These are phyloP conservation scores for Meloidogyne exigua DNA, from an alignment of 1,140 invertebrate species.

Conservation along the genomic window DNA sequence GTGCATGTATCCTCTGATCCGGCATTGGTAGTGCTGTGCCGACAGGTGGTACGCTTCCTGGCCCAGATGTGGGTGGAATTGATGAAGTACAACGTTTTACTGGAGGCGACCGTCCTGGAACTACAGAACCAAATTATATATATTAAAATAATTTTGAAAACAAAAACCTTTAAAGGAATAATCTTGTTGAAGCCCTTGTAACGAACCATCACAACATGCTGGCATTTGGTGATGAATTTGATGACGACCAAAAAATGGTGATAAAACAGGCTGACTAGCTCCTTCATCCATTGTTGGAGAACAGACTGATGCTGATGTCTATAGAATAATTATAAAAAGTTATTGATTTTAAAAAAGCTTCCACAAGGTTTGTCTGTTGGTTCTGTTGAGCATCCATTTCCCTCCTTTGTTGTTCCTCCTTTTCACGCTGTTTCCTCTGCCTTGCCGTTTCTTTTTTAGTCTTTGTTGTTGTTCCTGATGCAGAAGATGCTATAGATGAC, in stretches of 20 bases:
- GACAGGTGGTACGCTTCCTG: neutral
- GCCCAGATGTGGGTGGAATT: conserved; percentile 6
- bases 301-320: neutral
- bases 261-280: neutral
- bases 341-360: neutral
- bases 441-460: conserved; percentile 17
- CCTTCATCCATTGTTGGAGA: neutral
- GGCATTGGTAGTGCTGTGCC: conserved; percentile 12
- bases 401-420: conserved; percentile 11
- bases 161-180: conserved; percentile 15
- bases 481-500: neutral
- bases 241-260: conserved; percentile 2
- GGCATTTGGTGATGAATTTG: conserved; percentile 9
- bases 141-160: neutral
- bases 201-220: neutral
- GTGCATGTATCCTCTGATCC: conserved; percentile 19
- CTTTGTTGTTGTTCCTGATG: neutral
- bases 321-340: neutral
- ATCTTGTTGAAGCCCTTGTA: conserved; percentile 10
- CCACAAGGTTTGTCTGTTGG: neutral
- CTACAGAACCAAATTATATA: neutral
- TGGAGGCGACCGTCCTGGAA: conserved; percentile 20
- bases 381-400: neutral
- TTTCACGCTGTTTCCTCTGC: conserved; percentile 10
- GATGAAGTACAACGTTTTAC: conserved; percentile 14